Evolutionary conservation across 1,140 invertebrate genomes (phyloP).

Genomic region (Gerris buenoi): DNA sequence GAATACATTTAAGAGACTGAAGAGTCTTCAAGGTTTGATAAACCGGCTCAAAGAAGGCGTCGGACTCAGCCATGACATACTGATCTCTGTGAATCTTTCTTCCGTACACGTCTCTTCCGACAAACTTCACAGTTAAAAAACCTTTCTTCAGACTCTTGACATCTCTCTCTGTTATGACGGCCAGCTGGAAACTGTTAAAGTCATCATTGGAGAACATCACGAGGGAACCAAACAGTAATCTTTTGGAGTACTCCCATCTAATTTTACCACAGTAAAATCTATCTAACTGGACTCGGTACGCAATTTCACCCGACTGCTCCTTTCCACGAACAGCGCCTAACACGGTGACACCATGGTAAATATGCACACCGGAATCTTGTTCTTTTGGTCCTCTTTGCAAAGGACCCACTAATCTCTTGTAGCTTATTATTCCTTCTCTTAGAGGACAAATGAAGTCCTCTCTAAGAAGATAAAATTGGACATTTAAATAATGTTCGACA

Average conservation of each 20-base stretch:
- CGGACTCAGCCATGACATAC: neutral
- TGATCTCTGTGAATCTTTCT: neutral
- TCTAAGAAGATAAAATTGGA: neutral
- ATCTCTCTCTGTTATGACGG: neutral
- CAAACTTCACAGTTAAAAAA: neutral
- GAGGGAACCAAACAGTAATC: neutral
- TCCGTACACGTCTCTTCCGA: neutral
- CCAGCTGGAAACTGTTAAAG: neutral
- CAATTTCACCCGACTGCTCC: too few relatives aligned
- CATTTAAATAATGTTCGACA: neutral
- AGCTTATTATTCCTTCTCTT: neutral
- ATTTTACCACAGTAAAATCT: neutral
- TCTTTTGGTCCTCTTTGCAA: too few relatives aligned
- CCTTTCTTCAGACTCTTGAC: neutral
- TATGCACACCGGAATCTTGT: neutral
- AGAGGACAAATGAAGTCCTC: neutral
- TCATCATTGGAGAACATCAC: neutral
- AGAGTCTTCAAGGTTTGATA: neutral
- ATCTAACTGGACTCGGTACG: too few relatives aligned
- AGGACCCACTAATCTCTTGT: too few relatives aligned
- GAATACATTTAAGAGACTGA: neutral
- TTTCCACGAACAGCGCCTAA: neutral
- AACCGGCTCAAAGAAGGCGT: neutral
- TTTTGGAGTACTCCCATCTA: neutral
- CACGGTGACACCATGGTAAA: neutral